These are phyloP conservation scores for Corythaeola cristata DNA, from an alignment of 2,113 vertebrate species.

Conservation along the genomic window DNA sequence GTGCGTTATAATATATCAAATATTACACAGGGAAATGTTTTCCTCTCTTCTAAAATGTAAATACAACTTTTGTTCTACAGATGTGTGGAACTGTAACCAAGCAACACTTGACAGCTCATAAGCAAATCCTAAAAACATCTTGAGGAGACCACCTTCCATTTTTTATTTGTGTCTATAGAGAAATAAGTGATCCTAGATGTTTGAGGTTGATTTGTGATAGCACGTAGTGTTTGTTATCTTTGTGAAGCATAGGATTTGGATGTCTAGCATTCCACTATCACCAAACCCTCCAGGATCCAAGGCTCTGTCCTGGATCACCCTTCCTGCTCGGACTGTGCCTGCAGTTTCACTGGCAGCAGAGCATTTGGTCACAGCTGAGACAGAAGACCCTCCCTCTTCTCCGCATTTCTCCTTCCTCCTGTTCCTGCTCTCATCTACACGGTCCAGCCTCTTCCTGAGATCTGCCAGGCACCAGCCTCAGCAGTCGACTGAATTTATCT, in stretches of 20 bases:
- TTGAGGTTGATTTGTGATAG: background rate
- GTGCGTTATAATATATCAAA: background rate
- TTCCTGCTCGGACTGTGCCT: background rate
- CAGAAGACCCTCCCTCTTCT: background rate
- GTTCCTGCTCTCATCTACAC: background rate
- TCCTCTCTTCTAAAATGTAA: background rate
- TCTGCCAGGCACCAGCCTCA: background rate
- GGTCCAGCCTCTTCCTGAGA: background rate
- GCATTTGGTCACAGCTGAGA: background rate
- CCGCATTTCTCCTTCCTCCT: background rate
- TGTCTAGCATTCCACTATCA: background rate
- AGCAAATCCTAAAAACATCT: background rate
- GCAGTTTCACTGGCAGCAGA: background rate
- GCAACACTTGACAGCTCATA: background rate
- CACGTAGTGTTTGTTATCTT: background rate
- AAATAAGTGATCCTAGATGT: background rate
- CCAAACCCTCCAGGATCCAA: background rate
- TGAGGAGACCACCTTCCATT: background rate
- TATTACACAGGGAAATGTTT: background rate
- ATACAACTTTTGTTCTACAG: background rate
- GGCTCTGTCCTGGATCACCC: slow-evolving; percentile 4
- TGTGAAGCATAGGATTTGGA: background rate
- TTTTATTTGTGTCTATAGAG: background rate
- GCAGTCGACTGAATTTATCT: background rate
- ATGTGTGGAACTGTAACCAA: background rate